These are phyloP conservation scores for Poicephalus gulielmi DNA, from an alignment of 2,113 vertebrate genomes.

Conservation along the genomic window DNA sequence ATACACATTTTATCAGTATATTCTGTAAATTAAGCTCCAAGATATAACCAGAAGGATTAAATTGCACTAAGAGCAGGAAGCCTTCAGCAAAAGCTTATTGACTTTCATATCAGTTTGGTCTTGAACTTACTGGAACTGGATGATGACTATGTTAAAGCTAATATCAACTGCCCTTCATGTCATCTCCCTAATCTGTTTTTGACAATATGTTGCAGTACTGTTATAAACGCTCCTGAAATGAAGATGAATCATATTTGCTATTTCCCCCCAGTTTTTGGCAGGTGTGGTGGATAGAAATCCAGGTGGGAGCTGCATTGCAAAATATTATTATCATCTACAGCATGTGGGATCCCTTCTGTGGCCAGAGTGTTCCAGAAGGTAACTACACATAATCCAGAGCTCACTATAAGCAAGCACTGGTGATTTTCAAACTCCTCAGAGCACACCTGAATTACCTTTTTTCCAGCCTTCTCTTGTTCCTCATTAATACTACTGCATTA, in stretches of 20 bases:
- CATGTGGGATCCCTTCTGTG: background rate
- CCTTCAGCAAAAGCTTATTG: background rate
- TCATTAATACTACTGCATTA: background rate
- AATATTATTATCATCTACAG: background rate
- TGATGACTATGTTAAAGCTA: background rate
- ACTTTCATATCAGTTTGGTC: background rate
- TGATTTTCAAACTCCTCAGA: background rate
- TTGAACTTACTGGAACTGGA: background rate
- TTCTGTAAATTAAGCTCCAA: background rate
- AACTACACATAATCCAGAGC: background rate
- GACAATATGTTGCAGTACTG: background rate
- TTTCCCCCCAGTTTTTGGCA: background rate
- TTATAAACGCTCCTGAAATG: background rate
- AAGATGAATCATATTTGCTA: background rate
- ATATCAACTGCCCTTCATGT: background rate
- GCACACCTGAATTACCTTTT: background rate
- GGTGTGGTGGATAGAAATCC: background rate
- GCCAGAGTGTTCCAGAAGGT: background rate
- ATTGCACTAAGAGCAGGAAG: background rate
- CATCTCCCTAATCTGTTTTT: background rate
- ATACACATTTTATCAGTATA: background rate
- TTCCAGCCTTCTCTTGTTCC: background rate
- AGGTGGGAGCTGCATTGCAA: background rate
- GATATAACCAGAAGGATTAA: background rate
- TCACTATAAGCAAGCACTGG: background rate